Base-by-base conservation (phyloP, 2,113 vertebrate species). In the Hystrix cristata region DNA sequence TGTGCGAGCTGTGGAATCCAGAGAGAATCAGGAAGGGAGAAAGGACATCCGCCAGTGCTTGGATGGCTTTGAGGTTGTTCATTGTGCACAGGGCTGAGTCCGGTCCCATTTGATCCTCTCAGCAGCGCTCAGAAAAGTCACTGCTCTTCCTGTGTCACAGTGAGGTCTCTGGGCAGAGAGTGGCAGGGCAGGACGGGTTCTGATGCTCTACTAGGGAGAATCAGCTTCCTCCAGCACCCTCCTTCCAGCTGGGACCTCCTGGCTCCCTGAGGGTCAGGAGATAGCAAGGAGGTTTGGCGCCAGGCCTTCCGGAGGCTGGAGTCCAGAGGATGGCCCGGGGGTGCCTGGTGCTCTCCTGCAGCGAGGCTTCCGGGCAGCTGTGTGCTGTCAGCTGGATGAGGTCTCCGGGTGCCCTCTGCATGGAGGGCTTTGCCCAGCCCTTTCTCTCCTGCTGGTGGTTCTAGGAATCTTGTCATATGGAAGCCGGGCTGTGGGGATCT, bases 281-380 rank as follows among this genome's bases (percentile, higher is more conserved):
- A 15, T 8, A 57, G 31, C 38, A 21, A n/a, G 38, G 55, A 72
- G n/a, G 3, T 57, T 25, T 29, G 25, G 3, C 19, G 38, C 4
- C 27, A 27, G 46, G 38, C 51, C 1, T 12, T n/a, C 48, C 21
- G 38, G 72, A 71, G n/a, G 5, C 91, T 55, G 10, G n/a, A 29
- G 19, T 5, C 31, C 3, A 15, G n/a, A 74, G 11, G 27, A 67
- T 21, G 60, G 48, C 0, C 0, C 8, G 1, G 13, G 72, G 18
- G 29, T n/a, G 13, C 21, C 21, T 43, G 38, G 7, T 67, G 31
- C 23, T 25, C 34, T 59, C n/a, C 29, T 11, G 29, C 43, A 53
- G 59, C 25, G 51, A 46, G 29, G 43, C 51, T 43, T 43, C 34
- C 43, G 53, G 38, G 38, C 38, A 38, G 31, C 12, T 15, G 0